Evolutionary conservation across 2,888 invertebrate species (phyloP).

Genomic region (Drosophila setosimentum): DNA sequence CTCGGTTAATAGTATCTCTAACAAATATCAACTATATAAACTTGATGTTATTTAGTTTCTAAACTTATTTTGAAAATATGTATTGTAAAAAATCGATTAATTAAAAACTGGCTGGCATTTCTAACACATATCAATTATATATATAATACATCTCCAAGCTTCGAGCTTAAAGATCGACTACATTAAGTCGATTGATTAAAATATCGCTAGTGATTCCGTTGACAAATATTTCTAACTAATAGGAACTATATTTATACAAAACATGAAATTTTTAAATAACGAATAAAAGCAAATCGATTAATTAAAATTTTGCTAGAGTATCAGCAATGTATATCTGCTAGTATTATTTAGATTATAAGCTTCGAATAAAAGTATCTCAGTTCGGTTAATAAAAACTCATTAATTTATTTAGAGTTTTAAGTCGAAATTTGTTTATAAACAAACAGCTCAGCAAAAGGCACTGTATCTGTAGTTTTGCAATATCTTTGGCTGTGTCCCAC

Average conservation of each 20-base stretch:
- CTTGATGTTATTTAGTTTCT: no score
- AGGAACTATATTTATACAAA: not conserved
- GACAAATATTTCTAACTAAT: not conserved
- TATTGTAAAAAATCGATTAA: no score
- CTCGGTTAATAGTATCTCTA: not conserved
- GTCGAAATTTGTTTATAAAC: not conserved
- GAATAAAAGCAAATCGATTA: not conserved
- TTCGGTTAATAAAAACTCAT: not conserved
- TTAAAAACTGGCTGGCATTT: no score
- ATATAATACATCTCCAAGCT: not conserved
- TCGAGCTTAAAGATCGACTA: rapidly evolving
- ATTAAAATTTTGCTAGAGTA: not conserved
- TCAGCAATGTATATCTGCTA: not conserved
- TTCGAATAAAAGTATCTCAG: not conserved
- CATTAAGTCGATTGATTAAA: not conserved
- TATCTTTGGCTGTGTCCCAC: constrained; percentile 52
- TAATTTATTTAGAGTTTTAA: no score
- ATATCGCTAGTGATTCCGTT: no score
- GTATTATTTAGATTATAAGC: not conserved
- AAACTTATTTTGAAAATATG: no score
- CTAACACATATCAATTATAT: not conserved
- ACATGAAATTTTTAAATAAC: not conserved
- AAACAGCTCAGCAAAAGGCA: not conserved
- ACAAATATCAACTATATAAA: not conserved
- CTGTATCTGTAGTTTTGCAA: constrained; percentile 3